Base-by-base conservation (phyloP, 2,797 vertebrate species). In the Chelon auratus region DNA sequence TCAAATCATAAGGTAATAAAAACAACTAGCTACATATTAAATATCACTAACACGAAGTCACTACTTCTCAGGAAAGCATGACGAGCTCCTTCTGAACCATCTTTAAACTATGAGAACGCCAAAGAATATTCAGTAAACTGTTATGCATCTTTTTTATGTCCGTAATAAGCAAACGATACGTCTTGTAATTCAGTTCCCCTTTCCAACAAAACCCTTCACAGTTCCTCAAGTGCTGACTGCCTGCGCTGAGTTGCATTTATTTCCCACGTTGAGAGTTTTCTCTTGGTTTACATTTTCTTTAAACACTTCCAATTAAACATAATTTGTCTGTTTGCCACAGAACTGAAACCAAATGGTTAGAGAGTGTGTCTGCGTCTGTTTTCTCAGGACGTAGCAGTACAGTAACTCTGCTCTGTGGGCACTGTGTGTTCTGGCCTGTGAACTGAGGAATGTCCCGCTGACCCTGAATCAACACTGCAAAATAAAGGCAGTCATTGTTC, bases 401-500 rank as follows among this genome's bases (percentile, higher is more conserved):
- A 79, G 70, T 82, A 72, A 78, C 67, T 76, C 54, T 1, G 50
- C 78, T 85, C 69, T 83, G 79, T 74, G 71, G 73, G 74, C 73
- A 66, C 65, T 71, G 66, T 72, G 69, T 89, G 85, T 78, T 69
- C 77, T 42, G 75, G 66, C 63, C 81, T 84, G 85, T 86, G 85
- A 85, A 81, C 77, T 87, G 75, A 80, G 87, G 91, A 93, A 93
- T 90, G 85, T 92, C 87, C 82, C 56, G 50, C 64, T 89, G 91
- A 93, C 90, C 88, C 72, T 92, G 89, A 89, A 83, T 87, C 85
- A 88, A 73, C 77, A 70, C 82, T 47, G 83, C 47, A 75, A 83
- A 77, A 91, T 84, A 88, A 93, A 92, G 89, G 79, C 90, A 36
- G 51, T 47, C 83, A 82, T 93, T 93, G 91, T 94, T 93, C 90